phyloP scores from a whole-genome alignment of 2,113 vertebrate genomes.

The Petroica traversi region DNA sequence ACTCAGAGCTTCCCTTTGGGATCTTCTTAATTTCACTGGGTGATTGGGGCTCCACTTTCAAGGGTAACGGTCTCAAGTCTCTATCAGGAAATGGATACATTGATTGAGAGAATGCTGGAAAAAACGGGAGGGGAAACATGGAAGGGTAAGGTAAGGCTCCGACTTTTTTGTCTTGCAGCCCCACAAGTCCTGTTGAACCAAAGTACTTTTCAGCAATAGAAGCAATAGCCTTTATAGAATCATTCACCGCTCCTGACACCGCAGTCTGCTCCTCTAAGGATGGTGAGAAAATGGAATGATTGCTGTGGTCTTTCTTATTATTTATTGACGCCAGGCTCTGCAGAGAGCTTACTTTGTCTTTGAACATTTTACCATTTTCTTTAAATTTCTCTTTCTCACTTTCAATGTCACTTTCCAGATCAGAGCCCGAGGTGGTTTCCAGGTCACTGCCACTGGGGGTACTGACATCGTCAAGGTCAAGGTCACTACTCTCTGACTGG shows the following conservation, averaged over 20 bases:
- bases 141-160: slow-evolving; percentile 93
- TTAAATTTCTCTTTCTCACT: slow-evolving; percentile 94
- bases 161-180: slow-evolving; percentile 96
- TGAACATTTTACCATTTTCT: slow-evolving; percentile 94
- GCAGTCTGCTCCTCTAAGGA: slow-evolving; percentile 94
- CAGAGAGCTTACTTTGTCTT: slow-evolving; percentile 88
- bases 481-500: slow-evolving; percentile 98
- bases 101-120: slow-evolving; percentile 96
- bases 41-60: slow-evolving; percentile 89
- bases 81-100: slow-evolving; percentile 97
- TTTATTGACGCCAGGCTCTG: slow-evolving; percentile 87
- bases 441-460: slow-evolving; percentile 98
- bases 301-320: slow-evolving; percentile 89
- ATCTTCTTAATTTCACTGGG: slow-evolving; percentile 88
- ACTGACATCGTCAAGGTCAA: slow-evolving; percentile 98
- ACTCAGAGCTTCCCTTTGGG: slow-evolving; percentile 85
- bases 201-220: slow-evolving; percentile 99
- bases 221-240: slow-evolving; percentile 99
- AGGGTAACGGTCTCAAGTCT: slow-evolving; percentile 85
- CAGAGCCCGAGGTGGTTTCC: slow-evolving; percentile 96
- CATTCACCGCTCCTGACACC: slow-evolving; percentile 97
- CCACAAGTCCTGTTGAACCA: slow-evolving; percentile 95
- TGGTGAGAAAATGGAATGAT: slow-evolving; percentile 87
- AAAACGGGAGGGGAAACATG: slow-evolving; percentile 98
- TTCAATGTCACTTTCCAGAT: slow-evolving; percentile 97